Evolutionary conservation across 2,113 vertebrate species (phyloP).

Genomic region (Oncorhynchus gorbuscha): DNA sequence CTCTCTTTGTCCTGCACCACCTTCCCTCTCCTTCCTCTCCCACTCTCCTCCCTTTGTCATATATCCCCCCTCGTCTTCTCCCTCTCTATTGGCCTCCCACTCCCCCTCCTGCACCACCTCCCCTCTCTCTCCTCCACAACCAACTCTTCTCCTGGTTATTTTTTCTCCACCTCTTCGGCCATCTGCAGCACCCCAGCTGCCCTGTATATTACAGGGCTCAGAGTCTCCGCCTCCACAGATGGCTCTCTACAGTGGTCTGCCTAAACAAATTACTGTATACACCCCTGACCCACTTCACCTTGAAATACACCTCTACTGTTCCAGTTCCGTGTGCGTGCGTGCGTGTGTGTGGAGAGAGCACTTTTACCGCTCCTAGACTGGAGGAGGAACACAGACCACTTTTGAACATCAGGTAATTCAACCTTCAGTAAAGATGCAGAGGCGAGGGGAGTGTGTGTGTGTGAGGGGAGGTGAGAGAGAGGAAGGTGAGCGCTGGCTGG

Average conservation of each 20-base stretch:
- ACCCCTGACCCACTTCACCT: slow-evolving; percentile 73
- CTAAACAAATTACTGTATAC: slow-evolving; percentile 75
- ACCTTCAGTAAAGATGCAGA: slow-evolving; percentile 52
- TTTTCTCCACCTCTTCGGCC: slow-evolving; percentile 49
- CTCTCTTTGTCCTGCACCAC: too few relatives aligned
- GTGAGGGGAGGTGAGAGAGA: too few relatives aligned
- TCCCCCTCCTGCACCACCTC: neutral
- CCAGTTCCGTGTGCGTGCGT: too few relatives aligned
- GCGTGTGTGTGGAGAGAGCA: too few relatives aligned
- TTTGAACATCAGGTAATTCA: slow-evolving; percentile 50
- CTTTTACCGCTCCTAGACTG: slow-evolving; percentile 43
- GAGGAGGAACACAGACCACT: slow-evolving; percentile 36
- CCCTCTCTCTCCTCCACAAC: neutral
- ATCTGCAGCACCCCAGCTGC: slow-evolving; percentile 78
- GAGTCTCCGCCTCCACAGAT: slow-evolving; percentile 62
- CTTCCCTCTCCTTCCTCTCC: too few relatives aligned
- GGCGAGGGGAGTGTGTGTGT: slow-evolving; percentile 22
- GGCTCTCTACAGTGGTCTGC: slow-evolving; percentile 70
- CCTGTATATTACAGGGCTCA: slow-evolving; percentile 67
- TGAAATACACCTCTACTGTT: slow-evolving; percentile 36
- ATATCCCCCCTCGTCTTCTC: too few relatives aligned
- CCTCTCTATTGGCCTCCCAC: too few relatives aligned
- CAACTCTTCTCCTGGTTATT: neutral
- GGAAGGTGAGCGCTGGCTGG: slow-evolving; percentile 1
- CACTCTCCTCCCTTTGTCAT: too few relatives aligned